Percentiles rank a stretch among this genome's conserved stretches.
phyloP scores from a whole-genome alignment of 1,140 invertebrate species.

The Zaprionus camerounensis region DNA sequence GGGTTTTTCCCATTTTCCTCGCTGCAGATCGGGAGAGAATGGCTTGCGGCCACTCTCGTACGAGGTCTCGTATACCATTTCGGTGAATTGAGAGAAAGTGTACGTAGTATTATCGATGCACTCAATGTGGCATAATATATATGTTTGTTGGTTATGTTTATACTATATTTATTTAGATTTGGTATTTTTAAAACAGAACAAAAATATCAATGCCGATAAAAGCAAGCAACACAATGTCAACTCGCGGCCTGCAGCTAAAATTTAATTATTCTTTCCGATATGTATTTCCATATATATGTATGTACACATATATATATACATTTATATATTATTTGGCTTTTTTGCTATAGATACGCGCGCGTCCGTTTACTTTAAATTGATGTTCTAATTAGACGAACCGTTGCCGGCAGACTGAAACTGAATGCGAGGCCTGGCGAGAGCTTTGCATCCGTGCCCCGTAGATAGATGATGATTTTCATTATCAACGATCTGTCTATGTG shows the following conservation, averaged over 20 bases:
- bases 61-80: slow-evolving; percentile 74
- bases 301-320: slow-evolving; percentile 1
- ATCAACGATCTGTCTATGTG: slow-evolving; percentile 45
- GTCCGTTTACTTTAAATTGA: slow-evolving; percentile 61
- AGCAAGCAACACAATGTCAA: slow-evolving; percentile 12
- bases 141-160: neutral
- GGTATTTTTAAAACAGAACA: slow-evolving; percentile 18
- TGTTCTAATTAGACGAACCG: slow-evolving; percentile 72
- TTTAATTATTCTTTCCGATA: slow-evolving; percentile 11
- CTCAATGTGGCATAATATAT: neutral
- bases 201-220: slow-evolving; percentile 16
- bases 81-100: neutral
- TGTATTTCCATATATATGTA: slow-evolving; percentile 2
- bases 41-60: slow-evolving; percentile 72
- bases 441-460: slow-evolving; percentile 19
- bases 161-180: neutral
- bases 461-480: slow-evolving; percentile 47
- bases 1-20: slow-evolving; percentile 74
- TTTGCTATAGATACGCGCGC: slow-evolving; percentile 38
- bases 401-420: slow-evolving; percentile 64
- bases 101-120: slow-evolving; percentile 7
- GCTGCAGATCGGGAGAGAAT: slow-evolving; percentile 65
- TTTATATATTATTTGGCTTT: slow-evolving; percentile 5
- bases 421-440: slow-evolving; percentile 34
- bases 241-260: slow-evolving; percentile 3